Evolutionary conservation across 1,140 invertebrate species (phyloP).

Genomic region (Pseudomyrmex gracilis): DNA sequence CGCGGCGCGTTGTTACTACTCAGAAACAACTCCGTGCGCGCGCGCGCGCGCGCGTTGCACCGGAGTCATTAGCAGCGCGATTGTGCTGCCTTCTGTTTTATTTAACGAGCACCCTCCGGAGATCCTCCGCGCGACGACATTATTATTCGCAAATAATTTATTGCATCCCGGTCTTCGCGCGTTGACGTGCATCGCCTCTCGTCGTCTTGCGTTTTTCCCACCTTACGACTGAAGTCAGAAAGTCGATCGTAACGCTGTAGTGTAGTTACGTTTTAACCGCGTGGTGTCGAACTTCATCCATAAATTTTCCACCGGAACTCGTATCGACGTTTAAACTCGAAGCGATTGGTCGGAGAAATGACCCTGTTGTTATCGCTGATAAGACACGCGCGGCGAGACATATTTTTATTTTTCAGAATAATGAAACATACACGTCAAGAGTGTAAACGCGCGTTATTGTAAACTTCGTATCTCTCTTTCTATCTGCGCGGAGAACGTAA

Average conservation of each 20-base stretch:
- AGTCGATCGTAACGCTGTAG: conserved; percentile 3
- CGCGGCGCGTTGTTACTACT: conserved; percentile 56
- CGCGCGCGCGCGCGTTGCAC: neutral
- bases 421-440: too few relatives aligned
- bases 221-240: conserved; percentile 5
- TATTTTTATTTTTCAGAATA: too few relatives aligned
- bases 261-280: neutral
- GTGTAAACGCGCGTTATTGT: too few relatives aligned
- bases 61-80: conserved; percentile 63
- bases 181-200: conserved; percentile 6
- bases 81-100: conserved; percentile 65
- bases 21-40: conserved; percentile 59
- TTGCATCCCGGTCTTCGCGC: conserved; percentile 36
- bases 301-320: neutral
- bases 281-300: neutral
- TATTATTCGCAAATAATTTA: conserved; percentile 70
- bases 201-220: conserved; percentile 6
- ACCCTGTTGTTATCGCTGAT: too few relatives aligned
- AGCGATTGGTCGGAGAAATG: neutral
- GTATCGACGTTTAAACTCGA: neutral
- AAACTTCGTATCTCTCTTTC: neutral
- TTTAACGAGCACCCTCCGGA: conserved; percentile 67
- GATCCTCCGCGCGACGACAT: conserved; percentile 37
- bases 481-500: neutral
- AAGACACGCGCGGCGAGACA: too few relatives aligned